phyloP scores from a whole-genome alignment of 2,113 vertebrate species.

The Trachemys scripta region DNA sequence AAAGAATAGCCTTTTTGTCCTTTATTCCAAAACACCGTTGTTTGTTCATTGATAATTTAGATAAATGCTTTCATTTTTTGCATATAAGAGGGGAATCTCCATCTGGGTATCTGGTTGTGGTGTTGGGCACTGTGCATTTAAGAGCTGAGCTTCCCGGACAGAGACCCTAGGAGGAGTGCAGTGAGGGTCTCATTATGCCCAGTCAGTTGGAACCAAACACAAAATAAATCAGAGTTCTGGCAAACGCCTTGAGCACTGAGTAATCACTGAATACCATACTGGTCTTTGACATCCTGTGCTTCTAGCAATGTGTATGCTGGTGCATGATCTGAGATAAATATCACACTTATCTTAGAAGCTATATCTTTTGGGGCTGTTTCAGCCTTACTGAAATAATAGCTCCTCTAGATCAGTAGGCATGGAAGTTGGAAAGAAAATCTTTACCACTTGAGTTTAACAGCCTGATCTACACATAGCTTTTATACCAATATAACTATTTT shows the following conservation, averaged over 20 bases:
- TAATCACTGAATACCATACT: background rate
- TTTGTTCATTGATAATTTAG: constrained; percentile 4
- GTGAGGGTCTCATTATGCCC: background rate
- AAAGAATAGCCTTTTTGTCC: background rate
- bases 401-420: background rate
- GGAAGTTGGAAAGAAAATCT: background rate
- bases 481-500: constrained; percentile 10
- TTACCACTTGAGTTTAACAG: constrained; percentile 1
- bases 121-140: background rate
- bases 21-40: constrained; percentile 2
- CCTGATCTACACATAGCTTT: constrained; percentile 5
- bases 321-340: background rate
- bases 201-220: background rate
- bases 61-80: constrained; percentile 16
- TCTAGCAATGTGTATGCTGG: background rate
- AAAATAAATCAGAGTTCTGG: background rate
- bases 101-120: background rate
- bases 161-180: background rate
- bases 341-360: background rate
- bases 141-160: background rate
- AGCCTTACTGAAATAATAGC: background rate
- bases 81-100: background rate
- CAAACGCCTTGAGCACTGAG: background rate
- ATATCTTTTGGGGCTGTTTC: background rate
- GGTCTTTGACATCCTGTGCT: background rate